phyloP scores from a whole-genome alignment of 2,113 vertebrate species.

The Tupaia chinensis region DNA sequence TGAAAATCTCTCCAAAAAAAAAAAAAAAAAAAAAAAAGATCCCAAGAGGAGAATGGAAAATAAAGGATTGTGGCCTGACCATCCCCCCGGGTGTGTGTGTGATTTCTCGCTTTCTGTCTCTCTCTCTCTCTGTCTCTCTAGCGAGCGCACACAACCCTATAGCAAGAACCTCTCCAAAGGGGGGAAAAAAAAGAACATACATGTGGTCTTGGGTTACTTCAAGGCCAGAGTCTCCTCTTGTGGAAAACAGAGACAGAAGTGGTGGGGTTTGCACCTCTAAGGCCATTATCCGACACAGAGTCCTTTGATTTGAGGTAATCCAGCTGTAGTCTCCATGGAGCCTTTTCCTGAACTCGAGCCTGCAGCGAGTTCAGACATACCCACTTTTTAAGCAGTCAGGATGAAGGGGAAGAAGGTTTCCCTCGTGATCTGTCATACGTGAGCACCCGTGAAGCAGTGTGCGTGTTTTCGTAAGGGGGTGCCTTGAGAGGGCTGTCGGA shows the following conservation, averaged over 20 bases:
- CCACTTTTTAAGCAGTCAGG: background rate
- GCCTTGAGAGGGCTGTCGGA: background rate
- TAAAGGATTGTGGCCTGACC: no score
- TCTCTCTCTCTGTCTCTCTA: no score
- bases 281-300: background rate
- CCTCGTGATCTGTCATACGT: background rate
- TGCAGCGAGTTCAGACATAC: background rate
- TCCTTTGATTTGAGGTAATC: background rate
- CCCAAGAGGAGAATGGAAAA: no score
- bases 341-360: background rate
- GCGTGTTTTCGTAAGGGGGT: background rate
- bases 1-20: no score
- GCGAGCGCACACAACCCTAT: no score
- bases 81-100: no score
- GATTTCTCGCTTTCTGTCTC: no score
- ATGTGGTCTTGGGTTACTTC: background rate
- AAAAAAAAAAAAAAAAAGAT: no score
- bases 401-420: background rate
- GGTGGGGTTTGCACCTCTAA: background rate
- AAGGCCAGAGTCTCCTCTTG: background rate
- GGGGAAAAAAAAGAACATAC: no score
- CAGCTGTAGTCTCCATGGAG: fast-evolving
- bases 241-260: fast-evolving
- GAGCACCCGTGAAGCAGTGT: background rate
- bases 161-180: no score